Base-by-base conservation (phyloP, 1,140 invertebrate species). In the Drosophila sproati region DNA sequence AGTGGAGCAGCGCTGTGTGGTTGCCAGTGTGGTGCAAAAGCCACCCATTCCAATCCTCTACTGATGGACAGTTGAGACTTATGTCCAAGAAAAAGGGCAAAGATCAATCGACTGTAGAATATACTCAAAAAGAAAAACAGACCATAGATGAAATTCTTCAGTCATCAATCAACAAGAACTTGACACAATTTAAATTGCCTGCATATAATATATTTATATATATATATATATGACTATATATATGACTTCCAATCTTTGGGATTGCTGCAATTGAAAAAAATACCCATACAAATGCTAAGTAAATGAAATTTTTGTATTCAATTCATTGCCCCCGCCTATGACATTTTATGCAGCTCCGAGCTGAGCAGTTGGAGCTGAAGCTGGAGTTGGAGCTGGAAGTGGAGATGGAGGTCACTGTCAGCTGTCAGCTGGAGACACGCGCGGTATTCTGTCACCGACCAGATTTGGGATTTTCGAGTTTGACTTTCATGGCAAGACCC, bases 111-210 rank as follows among this genome's bases (percentile, higher is more conserved):
- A 50, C 28, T 56, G 48, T 20, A 56, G 50, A 83, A 71, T 82
- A 55, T 60, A 34, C 47, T 62, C 34, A 60, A 56, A 34, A 31
- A 29, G 32, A 41, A 8, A 51, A 7, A n/a, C 43, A 41, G 4
- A 47, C 41, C 55, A 48, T 41, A 64, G 55, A 45, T 28, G 20
- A 63, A 41, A 52, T 67, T 50, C 70, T 73, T 62, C 63, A 77
- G 79, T 85, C 86, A 89, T 89, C 85, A 85, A 89, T 89, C 85
- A 89, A 81, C 75, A 56, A 51, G 71, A 63, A 62, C 50, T 72
- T 78, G 76, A 74, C 76, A 83, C 63, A 71, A 81, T 81, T 79
- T 73, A 77, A 90, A 89, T 85, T 85, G 75, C 57, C 75, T 89
- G 86, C 85, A 77, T 80, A 77, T 87, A 87, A 81, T 87, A 80